These are phyloP conservation scores for Neosilurus mollespiculum DNA, from an alignment of 2,797 vertebrate species.

Conservation along the genomic window DNA sequence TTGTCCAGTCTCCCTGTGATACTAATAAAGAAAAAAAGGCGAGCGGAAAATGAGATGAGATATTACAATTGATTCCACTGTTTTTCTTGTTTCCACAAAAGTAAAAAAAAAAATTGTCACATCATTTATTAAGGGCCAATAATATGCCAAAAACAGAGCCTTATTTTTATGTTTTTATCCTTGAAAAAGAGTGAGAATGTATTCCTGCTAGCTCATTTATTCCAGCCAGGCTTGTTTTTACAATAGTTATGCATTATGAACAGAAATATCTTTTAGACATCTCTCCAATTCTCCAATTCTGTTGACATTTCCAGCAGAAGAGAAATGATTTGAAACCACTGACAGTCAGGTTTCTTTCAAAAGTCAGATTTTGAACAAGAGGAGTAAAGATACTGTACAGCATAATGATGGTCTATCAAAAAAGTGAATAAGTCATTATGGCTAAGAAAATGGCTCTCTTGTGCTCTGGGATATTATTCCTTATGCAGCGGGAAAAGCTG, in stretches of 20 bases:
- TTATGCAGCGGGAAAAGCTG: not conserved
- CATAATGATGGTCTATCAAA: conserved; percentile 30
- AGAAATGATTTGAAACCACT: conserved; percentile 7
- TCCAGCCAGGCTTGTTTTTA: not conserved
- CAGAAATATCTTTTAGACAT: conserved; percentile 3
- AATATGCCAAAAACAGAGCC: not conserved
- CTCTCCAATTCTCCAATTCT: conserved; percentile 1
- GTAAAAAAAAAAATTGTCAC: not conserved
- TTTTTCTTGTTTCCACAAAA: not conserved
- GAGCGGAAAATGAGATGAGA: too few relatives aligned
- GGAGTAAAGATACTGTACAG: conserved; percentile 12
- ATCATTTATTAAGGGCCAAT: not conserved
- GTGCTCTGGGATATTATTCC: conserved; percentile 24
- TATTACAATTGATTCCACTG: not conserved
- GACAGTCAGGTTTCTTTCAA: not conserved
- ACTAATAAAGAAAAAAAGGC: too few relatives aligned
- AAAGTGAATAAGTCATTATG: conserved; percentile 33
- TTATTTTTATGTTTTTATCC: conserved; percentile 2
- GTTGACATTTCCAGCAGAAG: conserved; percentile 19
- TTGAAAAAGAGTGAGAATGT: not conserved
- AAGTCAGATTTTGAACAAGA: conserved; percentile 27
- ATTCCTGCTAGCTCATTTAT: not conserved
- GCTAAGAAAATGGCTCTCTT: conserved; percentile 32
- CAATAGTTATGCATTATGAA: not conserved
- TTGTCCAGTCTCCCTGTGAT: too few relatives aligned